Evolutionary conservation across 2,113 vertebrate genomes (phyloP).

Genomic region (Hylia prasina): DNA sequence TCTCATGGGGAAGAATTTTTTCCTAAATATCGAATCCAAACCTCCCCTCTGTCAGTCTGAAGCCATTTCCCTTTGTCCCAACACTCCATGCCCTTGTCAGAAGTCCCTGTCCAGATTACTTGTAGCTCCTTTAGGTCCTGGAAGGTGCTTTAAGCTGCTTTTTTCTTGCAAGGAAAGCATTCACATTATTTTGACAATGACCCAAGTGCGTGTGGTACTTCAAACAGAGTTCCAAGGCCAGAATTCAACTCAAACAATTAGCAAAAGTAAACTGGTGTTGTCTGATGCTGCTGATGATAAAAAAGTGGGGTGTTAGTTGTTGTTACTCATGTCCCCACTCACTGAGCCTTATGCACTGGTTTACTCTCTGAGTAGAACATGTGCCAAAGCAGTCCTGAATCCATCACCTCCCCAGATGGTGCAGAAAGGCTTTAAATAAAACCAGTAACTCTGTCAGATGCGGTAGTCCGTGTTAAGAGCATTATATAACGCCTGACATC

Average conservation of each 20-base stretch:
- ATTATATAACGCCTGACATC: neutral
- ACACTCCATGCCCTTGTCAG: neutral
- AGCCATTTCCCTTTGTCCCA: neutral
- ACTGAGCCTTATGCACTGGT: neutral
- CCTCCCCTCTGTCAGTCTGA: neutral
- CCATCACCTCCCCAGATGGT: neutral
- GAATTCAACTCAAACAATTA: constrained; percentile 71
- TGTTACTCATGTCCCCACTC: neutral
- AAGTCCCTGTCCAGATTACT: neutral
- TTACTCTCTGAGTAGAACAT: neutral
- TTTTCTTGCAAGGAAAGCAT: constrained; percentile 46
- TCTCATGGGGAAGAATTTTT: neutral
- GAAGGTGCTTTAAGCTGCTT: neutral
- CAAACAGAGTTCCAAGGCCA: constrained; percentile 63
- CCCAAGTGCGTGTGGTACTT: constrained; percentile 59
- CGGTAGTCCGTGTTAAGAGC: accelerated
- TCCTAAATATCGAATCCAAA: neutral
- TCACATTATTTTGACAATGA: constrained; percentile 46
- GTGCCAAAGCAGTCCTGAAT: neutral
- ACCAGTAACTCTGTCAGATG: neutral
- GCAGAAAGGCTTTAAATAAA: neutral
- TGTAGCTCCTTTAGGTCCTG: neutral
- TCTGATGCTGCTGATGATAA: constrained; percentile 60
- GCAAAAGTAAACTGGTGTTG: constrained; percentile 36
- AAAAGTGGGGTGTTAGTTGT: neutral